These are phyloP conservation scores for Drosophila acutilabella DNA, from an alignment of 2,888 invertebrate genomes.

Conservation along the genomic window DNA sequence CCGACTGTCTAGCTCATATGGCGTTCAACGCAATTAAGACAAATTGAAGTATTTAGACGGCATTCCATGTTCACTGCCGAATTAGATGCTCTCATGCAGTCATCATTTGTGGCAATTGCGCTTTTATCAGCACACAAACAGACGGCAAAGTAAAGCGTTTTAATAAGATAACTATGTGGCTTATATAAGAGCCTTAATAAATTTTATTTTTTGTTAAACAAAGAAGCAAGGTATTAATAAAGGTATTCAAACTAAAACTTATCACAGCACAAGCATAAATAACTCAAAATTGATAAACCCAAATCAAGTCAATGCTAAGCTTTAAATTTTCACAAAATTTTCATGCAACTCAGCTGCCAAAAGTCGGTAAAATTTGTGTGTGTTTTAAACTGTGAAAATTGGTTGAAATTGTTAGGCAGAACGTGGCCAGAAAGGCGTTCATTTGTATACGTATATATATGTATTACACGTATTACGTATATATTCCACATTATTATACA, in stretches of 20 bases:
- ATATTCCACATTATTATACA: slow-evolving; percentile 63
- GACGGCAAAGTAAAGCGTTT: background rate
- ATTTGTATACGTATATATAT: slow-evolving; percentile 12
- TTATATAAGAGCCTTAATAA: background rate
- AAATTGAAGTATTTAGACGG: slow-evolving; percentile 14
- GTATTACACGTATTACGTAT: slow-evolving; percentile 3
- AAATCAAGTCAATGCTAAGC: no score
- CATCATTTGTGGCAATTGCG: background rate
- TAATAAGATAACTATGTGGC: no score
- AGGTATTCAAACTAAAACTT: no score
- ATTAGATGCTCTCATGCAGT: background rate
- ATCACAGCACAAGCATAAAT: no score
- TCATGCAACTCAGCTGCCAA: background rate
- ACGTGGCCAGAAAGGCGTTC: slow-evolving; percentile 29
- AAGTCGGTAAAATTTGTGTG: background rate
- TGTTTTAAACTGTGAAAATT: slow-evolving; percentile 6
- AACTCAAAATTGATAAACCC: no score
- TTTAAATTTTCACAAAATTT: background rate
- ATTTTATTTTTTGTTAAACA: no score
- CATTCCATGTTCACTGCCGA: slow-evolving; percentile 4
- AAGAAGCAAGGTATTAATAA: no score
- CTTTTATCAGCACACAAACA: background rate
- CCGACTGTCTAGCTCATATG: background rate
- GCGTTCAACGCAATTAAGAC: slow-evolving; percentile 7
- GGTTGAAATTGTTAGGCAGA: slow-evolving; percentile 27